Base-by-base conservation (phyloP, 2,888 invertebrate species). In the Pseudococcus viburni region DNA sequence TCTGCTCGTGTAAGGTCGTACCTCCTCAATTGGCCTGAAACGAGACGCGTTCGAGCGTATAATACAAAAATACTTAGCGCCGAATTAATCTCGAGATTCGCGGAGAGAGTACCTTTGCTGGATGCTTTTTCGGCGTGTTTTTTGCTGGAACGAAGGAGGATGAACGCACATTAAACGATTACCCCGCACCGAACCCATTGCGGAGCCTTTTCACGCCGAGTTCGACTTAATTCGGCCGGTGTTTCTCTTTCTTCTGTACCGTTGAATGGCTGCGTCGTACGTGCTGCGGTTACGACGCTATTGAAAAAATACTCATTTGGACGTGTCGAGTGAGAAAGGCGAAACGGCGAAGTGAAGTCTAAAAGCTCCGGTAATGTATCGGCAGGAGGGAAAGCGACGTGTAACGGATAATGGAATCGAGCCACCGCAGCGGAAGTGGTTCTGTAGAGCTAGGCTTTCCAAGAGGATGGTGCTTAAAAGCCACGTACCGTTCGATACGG, bases 11-110 rank as follows among this genome's bases (percentile, higher is more conserved):
- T 64, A 19, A 64, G 64, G 22, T 64, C 64, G 19, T 64, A 64
- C 9, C 64, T 11, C 64, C 22, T 22, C 1, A 4, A 22, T 64
- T 19, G 59, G 64, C 64, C 64, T 64, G n/a, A 55, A 55, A 55
- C 19, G 64, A 11, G 64, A 11, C 64, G 64, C 64, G 22, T 64
- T 64, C 22, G 64, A 64, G 64, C 64, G 64, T 64, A 22, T 64
- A 64, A 64, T 64, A 22, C 22, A 22, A 64, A 64, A 64, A 64
- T 64, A 22, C 64, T 22, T n/a, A n/a, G n/a, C 59, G 64, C 2
- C 22, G 64, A 64, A 64, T 64, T 64, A 22, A 64, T 64, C 59
- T 59, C 59, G 42, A 42, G 42, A 9, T 42, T 8, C 42, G 42
- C 0, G 8, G 26, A 33, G 26, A 33, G n/a, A 59, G 59, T 59